A percentile compares a stretch with the other conserved stretches of the same genome.
Evolutionary conservation across 2,113 vertebrate genomes (phyloP).

Genomic region (Sarotherodon lohbergeri): DNA sequence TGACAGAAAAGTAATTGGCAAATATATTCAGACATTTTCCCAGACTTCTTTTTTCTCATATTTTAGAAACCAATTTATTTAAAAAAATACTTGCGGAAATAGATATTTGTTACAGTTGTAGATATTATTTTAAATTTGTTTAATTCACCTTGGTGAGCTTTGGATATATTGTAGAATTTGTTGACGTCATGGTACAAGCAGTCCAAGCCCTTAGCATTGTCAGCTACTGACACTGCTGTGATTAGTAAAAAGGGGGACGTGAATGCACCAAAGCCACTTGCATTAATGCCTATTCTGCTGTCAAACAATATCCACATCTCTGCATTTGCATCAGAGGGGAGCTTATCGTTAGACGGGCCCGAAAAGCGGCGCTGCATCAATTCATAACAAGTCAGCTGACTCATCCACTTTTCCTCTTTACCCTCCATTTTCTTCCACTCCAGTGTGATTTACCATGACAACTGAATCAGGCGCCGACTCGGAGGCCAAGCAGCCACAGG

Average conservation of each 20-base stretch:
- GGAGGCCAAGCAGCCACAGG: slow-evolving; percentile 82
- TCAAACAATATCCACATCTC: slow-evolving; percentile 1
- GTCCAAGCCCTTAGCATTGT: not conserved
- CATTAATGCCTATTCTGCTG: slow-evolving; percentile 4
- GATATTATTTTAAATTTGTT: not conserved
- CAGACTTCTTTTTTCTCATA: not conserved
- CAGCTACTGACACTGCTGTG: not conserved
- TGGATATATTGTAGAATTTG: not conserved
- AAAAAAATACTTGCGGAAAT: not conserved
- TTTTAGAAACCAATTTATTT: not conserved
- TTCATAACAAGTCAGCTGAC: slow-evolving; percentile 31
- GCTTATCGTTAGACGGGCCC: not conserved
- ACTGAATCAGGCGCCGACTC: slow-evolving; percentile 87
- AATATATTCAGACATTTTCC: not conserved
- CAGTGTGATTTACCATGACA: slow-evolving; percentile 93
- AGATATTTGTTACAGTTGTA: not conserved
- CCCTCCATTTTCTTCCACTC: not conserved
- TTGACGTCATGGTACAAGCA: not conserved
- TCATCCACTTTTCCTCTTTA: slow-evolving; percentile 16
- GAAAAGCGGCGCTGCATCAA: not conserved
- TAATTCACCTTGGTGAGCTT: not conserved
- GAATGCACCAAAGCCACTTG: not conserved
- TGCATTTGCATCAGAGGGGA: not conserved
- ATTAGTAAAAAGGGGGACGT: not conserved
- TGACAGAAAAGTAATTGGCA: not conserved